These are phyloP conservation scores for Elymnias hypermnestra DNA, from an alignment of 1,140 invertebrate genomes.

Conservation along the genomic window DNA sequence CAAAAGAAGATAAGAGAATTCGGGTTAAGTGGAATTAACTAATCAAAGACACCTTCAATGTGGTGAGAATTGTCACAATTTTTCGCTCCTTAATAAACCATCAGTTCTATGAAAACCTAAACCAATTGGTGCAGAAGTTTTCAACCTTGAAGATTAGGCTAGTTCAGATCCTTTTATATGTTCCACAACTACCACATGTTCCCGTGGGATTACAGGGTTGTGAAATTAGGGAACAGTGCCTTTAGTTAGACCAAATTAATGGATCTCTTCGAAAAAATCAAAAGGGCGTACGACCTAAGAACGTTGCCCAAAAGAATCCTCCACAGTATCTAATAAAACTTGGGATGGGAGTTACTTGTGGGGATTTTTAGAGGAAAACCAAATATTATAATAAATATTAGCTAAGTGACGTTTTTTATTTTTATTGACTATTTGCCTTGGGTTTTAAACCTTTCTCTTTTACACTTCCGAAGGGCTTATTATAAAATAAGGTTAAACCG, in stretches of 20 bases:
- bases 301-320: constrained; percentile 85
- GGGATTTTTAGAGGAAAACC: constrained; percentile 1
- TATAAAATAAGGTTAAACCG: too few relatives aligned
- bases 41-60: constrained; percentile 88
- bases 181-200: too few relatives aligned
- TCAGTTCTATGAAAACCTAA: constrained; percentile 97
- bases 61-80: constrained; percentile 90
- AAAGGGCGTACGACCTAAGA: constrained; percentile 93
- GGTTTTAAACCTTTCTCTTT: too few relatives aligned
- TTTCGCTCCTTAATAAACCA: constrained; percentile 91
- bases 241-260: constrained; percentile 91
- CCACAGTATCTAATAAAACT: too few relatives aligned
- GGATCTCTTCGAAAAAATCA: constrained; percentile 89
- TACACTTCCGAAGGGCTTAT: too few relatives aligned
- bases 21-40: too few relatives aligned
- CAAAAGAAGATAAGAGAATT: too few relatives aligned
- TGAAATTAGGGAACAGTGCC: constrained; percentile 98
- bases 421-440: too few relatives aligned
- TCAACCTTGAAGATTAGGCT: constrained; percentile 93
- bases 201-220: too few relatives aligned
- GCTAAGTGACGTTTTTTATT: too few relatives aligned
- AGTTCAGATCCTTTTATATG: constrained; percentile 85
- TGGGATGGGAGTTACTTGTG: constrained; percentile 72
- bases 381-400: too few relatives aligned
- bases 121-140: constrained; percentile 96